Evolutionary conservation across 2,113 vertebrate genomes (phyloP).

Genomic region (Pollimyrus isidori): DNA sequence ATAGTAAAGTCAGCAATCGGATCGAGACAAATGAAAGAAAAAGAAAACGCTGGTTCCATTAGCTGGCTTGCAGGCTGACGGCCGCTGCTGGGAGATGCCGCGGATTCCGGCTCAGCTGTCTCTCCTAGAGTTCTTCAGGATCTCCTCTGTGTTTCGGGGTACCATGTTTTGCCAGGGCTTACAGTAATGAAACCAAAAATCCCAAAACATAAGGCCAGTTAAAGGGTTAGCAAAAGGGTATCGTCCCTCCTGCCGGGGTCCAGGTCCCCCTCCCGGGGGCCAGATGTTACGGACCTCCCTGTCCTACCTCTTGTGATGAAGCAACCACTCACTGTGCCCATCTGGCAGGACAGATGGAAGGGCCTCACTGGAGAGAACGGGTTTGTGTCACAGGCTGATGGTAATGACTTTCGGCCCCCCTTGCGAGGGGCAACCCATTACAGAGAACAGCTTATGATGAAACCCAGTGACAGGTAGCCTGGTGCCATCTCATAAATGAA

Average conservation of each 20-base stretch:
- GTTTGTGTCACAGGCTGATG: neutral
- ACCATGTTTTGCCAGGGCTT: neutral
- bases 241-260: neutral
- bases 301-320: neutral
- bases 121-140: neutral
- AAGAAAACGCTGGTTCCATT: conserved; percentile 12
- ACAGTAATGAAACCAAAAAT: neutral
- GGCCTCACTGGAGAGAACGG: neutral
- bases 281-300: neutral
- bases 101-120: neutral
- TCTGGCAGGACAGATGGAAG: neutral
- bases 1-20: conserved; percentile 30
- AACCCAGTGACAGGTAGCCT: neutral
- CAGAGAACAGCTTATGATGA: neutral
- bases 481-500: neutral
- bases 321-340: neutral
- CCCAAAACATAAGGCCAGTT: neutral
- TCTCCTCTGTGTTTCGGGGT: neutral
- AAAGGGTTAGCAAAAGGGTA: neutral
- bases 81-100: neutral
- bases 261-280: too few relatives aligned
- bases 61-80: neutral
- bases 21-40: conserved; percentile 31
- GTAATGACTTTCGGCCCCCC: neutral
- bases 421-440: neutral